Base-by-base conservation (phyloP, 2,888 invertebrate species). In the Andricus curvator region DNA sequence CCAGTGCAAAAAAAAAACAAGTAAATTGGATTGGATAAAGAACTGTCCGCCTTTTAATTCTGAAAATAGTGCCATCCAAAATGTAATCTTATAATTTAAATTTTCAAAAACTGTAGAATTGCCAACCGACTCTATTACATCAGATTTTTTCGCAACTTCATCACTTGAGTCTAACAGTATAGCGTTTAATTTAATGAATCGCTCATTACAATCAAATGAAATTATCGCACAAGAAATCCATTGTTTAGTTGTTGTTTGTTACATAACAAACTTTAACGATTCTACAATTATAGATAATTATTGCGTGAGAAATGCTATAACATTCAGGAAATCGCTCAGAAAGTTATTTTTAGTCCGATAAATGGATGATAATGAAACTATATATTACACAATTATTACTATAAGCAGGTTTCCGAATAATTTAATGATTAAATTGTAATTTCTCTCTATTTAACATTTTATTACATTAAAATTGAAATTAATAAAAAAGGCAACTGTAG, bases 221-320 rank as follows among this genome's bases (percentile, higher is more conserved):
- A 37, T 66, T 66, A 66, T 66, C 66, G 66, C 37, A 66, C 33
- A 66, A 66, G 4, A 37, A 66, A 22, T 13, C 37, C 37, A 66
- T 60, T 60, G 60, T 60, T 60, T 11, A 41, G 11, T 37, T 20
- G 41, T 66, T 41, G 66, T 37, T 20, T 20, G n/a, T 66, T 66
- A 41, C n/a, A 41, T 66, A 41, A 66, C 9, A 66, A 20, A n/a
- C 29, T 41, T 66, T n/a, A 66, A 29, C 41, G 37, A 66, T 11
- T 37, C 66, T 37, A 41, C n/a, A 66, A 66, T 66, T 41, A 66
- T 37, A 66, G 5, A 66, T n/a, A 41, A 41, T 66, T 66, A n/a
- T 20, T 37, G 11, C 11, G 11, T 37, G 37, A 37, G n/a, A n/a
- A 66, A 37, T 66, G 13, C n/a, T 66, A n/a, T n/a, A 17, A 17